phyloP scores from a whole-genome alignment of 2,797 vertebrate genomes.

The Tinamus major region DNA sequence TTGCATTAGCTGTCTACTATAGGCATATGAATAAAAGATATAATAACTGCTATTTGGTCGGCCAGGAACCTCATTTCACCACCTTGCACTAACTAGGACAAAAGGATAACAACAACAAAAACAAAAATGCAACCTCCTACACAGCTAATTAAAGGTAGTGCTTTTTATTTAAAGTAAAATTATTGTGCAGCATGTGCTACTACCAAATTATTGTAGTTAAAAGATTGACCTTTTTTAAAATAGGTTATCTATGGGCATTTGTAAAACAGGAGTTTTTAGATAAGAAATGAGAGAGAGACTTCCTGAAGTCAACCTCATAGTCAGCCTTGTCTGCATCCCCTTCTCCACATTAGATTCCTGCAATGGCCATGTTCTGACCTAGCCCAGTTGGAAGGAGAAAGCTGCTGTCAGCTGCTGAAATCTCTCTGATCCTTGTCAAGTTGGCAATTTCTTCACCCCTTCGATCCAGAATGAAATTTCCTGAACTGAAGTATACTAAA shows the following conservation, averaged over 20 bases:
- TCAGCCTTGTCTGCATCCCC: background rate
- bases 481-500: background rate
- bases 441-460: background rate
- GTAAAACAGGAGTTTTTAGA: background rate
- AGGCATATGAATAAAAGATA: background rate
- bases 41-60: background rate
- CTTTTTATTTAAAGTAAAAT: background rate
- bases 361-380: background rate
- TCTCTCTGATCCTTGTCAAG: background rate
- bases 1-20: background rate
- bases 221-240: background rate
- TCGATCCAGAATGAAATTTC: background rate
- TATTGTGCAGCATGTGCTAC: background rate
- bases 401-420: background rate
- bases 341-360: background rate
- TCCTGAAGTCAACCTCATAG: background rate
- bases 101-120: background rate
- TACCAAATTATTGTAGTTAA: background rate
- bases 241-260: rapidly evolving
- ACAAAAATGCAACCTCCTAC: background rate
- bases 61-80: background rate
- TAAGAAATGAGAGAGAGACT: background rate
- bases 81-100: background rate
- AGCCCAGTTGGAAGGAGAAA: background rate
- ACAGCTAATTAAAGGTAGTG: background rate